Conservation (phyloP, 2,888 invertebrate species). For the Caenorhabditis plicata region DNA sequence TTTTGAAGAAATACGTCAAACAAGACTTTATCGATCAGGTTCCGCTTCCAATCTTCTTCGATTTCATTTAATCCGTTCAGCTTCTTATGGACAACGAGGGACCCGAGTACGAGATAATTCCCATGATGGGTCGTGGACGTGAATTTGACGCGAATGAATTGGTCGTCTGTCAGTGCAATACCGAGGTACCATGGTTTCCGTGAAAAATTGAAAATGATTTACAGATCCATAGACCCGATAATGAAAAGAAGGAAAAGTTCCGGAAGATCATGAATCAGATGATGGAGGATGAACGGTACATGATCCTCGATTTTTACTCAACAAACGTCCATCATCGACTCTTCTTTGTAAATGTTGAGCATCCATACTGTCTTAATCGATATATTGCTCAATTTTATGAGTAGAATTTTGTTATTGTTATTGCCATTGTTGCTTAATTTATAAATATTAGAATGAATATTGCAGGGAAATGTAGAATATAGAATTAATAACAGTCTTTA, state of each 20-base stretch:
- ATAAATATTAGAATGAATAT: too few species aligned
- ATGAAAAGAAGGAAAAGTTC: conserved; percentile 13
- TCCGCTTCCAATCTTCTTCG: too few species aligned
- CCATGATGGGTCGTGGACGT: conserved; percentile 23
- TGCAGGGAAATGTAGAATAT: too few species aligned
- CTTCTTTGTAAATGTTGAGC: conserved; percentile 21
- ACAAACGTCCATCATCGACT: conserved; percentile 27
- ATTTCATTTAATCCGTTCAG: not conserved
- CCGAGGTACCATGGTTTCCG: conserved; percentile 5
- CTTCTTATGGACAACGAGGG: conserved; percentile 29
- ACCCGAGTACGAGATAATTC: conserved; percentile 25
- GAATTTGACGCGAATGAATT: conserved; percentile 22
- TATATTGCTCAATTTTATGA: conserved; percentile 23
- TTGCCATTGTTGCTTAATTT: too few species aligned
- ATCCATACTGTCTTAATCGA: conserved; percentile 24
- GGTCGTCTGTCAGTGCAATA: conserved; percentile 21
- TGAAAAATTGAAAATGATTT: not conserved
- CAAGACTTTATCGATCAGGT: conserved; percentile 16
- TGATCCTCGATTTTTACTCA: conserved; percentile 18
- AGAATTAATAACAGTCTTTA: too few species aligned
- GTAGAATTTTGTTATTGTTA: too few species aligned
- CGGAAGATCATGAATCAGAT: conserved; percentile 16
- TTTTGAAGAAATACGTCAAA: conserved; percentile 24
- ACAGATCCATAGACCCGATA: conserved; percentile 15
- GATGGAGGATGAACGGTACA: conserved; percentile 22